Evolutionary conservation across 2,113 vertebrate species (phyloP), one percentile per base, ranked within the genome.

Genomic region (Elgaria multicarinata): DNA sequence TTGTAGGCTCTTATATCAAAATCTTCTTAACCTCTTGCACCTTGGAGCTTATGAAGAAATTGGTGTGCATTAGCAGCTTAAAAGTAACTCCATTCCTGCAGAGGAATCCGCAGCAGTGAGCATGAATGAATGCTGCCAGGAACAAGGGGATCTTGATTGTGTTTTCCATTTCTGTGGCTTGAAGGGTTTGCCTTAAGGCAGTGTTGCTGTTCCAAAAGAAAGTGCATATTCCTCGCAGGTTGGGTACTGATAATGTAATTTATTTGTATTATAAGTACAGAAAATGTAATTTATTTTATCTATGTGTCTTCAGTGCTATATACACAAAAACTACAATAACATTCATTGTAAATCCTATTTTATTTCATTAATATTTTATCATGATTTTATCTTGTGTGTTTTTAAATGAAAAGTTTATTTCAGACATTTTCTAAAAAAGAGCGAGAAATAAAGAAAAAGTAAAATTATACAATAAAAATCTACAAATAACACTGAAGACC

Each of bases 1-100:
- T 96, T 95, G 95, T 95, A 94, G 94, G 93, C 94, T 95, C 96
- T 94, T 96, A 95, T 95, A 96, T 96, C 95, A 96, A 96, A 95
- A 95, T 96, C 95, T 95, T 93, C 95, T 96, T 96, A 96, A 96
- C 96, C 96, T 96, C 94, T 95, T 93, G 91, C 95, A 91, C 92
- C 95, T 94, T 96, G 83, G 92, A 95, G 93, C 94, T 94, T 95
- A 96, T 90, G 91, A 92, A 94, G 91, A 93, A 94, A 95, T 94
- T 95, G 71, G 88, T 77, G 91, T 1, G 92, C 86, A 93, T 95
- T 95, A 95, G 92, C 94, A 91, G 95, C 78, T 94, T 94, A 92
- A 93, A 90, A 22, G 0, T 90, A 94, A 90, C 93, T 94, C 91
- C 93, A 90, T 93, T 96, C 93, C 91, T 80, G 91, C 83, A 90